Conservation (phyloP, 1,140 invertebrate species). For the Zaprionus ornatus region DNA sequence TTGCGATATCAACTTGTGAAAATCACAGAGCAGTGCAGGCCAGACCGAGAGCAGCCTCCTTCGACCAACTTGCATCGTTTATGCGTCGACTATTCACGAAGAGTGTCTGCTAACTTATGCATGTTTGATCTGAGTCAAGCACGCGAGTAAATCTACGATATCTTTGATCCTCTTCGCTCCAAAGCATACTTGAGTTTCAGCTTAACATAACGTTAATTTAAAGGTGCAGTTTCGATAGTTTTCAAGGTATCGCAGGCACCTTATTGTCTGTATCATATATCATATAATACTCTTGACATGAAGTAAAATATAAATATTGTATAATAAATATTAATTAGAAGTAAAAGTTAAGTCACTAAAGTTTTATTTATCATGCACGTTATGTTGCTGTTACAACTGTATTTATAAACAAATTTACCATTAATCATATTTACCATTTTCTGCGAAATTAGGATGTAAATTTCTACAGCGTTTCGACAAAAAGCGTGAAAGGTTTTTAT, state of each 20-base stretch:
- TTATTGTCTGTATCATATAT: too few species aligned
- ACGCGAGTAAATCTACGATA: too few species aligned
- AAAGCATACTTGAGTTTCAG: too few species aligned
- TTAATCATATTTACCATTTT: not conserved
- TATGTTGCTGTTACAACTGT: not conserved
- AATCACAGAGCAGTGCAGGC: slow-evolving; percentile 61
- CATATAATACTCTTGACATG: too few species aligned
- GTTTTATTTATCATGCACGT: not conserved
- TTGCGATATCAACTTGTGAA: slow-evolving; percentile 84
- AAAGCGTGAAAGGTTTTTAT: not conserved
- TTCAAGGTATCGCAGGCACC: too few species aligned
- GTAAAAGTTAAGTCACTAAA: too few species aligned
- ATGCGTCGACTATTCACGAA: not conserved
- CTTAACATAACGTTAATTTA: too few species aligned
- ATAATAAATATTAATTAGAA: too few species aligned
- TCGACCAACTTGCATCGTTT: slow-evolving; percentile 8
- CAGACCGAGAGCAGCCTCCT: slow-evolving; percentile 31
- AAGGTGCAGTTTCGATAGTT: too few species aligned
- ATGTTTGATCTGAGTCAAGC: too few species aligned
- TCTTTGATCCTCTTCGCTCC: too few species aligned
- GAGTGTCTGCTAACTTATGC: not conserved
- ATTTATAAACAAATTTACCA: not conserved
- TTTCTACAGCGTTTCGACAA: not conserved
- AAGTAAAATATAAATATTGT: too few species aligned
- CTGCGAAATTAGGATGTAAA: not conserved